These are phyloP conservation scores for Lepus timidus DNA, from an alignment of 2,113 vertebrate genomes.

Conservation along the genomic window DNA sequence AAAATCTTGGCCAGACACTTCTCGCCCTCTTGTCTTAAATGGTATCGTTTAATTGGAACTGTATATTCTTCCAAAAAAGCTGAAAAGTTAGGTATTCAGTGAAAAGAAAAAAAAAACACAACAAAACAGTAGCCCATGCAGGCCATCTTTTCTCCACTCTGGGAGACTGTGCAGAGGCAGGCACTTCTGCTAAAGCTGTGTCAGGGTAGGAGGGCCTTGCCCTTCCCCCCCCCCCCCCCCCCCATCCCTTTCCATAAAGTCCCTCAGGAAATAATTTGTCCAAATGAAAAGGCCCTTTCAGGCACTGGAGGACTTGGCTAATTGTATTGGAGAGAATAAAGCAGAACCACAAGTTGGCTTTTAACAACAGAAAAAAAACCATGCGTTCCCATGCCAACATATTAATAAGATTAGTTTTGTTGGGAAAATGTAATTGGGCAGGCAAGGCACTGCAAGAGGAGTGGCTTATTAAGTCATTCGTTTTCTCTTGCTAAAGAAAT, in stretches of 20 bases:
- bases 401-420: slow-evolving; percentile 83
- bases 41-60: slow-evolving; percentile 78
- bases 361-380: slow-evolving; percentile 80
- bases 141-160: slow-evolving; percentile 66
- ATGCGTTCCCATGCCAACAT: slow-evolving; percentile 80
- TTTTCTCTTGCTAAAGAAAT: slow-evolving; percentile 20
- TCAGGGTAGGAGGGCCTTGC: slow-evolving; percentile 70
- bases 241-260: slow-evolving; percentile 58
- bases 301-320: slow-evolving; percentile 86
- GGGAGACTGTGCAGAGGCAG: slow-evolving; percentile 78
- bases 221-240: not conserved
- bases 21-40: slow-evolving; percentile 69
- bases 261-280: slow-evolving; percentile 88
- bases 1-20: slow-evolving; percentile 74
- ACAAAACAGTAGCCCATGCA: slow-evolving; percentile 63
- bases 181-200: slow-evolving; percentile 79
- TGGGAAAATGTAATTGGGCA: slow-evolving; percentile 81
- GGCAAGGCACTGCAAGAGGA: not conserved
- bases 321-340: slow-evolving; percentile 88
- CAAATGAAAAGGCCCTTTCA: slow-evolving; percentile 90
- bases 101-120: slow-evolving; percentile 8
- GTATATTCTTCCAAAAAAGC: slow-evolving; percentile 68
- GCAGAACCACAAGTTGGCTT: slow-evolving; percentile 84
- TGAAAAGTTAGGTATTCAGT: slow-evolving; percentile 67
- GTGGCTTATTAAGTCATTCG: not conserved